Conservation (phyloP, 2,888 invertebrate species). For the Scaptomyza parva region DNA sequence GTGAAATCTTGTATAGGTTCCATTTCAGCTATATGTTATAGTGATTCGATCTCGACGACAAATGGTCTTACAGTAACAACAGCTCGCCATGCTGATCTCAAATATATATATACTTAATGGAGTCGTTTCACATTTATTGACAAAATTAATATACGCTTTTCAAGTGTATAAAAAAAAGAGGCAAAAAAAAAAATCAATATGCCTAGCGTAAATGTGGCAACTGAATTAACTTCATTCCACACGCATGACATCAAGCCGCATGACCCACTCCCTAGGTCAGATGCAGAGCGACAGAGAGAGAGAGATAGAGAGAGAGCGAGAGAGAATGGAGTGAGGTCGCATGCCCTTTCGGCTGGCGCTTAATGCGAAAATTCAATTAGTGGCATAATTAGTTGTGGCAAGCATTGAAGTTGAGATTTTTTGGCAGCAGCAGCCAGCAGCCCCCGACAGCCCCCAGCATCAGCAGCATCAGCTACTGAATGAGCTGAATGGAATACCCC, state of each 20-base stretch:
- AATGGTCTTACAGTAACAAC: no score
- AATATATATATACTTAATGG: no score
- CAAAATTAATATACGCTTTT: no score
- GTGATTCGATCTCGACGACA: no score
- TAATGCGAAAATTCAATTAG: constrained; percentile 83
- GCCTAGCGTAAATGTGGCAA: constrained; percentile 58
- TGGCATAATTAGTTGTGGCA: constrained; percentile 83
- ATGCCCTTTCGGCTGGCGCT: constrained; percentile 60
- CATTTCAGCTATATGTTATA: no score
- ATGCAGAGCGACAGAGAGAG: no score
- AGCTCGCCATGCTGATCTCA: no score
- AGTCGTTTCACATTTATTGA: no score
- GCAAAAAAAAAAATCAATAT: constrained; percentile 63
- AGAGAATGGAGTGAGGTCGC: constrained; percentile 5
- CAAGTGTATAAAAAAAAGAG: no score
- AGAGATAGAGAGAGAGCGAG: neutral
- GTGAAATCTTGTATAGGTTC: no score
- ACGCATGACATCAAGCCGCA: constrained; percentile 53
- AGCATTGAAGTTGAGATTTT: constrained; percentile 79
- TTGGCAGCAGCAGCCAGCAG: constrained; percentile 38
- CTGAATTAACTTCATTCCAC: constrained; percentile 67
- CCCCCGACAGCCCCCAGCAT: neutral
- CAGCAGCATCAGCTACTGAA: constrained; percentile 26
- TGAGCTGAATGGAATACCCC: constrained; percentile 43
- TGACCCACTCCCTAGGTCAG: constrained; percentile 5